phyloP scores from a whole-genome alignment of 2,888 invertebrate genomes.

The Lasiommata megera region DNA sequence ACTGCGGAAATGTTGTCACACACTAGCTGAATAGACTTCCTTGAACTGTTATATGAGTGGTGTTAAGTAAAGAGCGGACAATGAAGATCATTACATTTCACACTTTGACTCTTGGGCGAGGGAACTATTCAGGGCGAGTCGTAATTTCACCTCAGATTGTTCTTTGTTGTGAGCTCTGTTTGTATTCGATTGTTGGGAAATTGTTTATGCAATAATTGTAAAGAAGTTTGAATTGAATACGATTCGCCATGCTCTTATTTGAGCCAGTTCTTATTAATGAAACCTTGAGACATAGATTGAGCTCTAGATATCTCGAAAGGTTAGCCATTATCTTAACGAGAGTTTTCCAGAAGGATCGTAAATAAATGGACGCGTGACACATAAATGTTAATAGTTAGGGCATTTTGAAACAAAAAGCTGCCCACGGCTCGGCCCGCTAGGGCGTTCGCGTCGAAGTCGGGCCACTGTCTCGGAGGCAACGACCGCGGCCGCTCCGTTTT shows the following conservation, averaged over 20 bases:
- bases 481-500: constrained; percentile 42
- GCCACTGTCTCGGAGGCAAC: constrained; percentile 18
- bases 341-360: background rate
- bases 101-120: background rate
- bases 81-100: background rate
- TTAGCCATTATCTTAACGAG: background rate
- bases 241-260: background rate
- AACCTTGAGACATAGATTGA: constrained; percentile 1
- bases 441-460: background rate
- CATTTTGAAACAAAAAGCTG: too few species aligned
- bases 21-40: background rate
- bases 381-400: too few species aligned
- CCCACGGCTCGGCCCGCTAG: too few species aligned
- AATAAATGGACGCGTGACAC: background rate
- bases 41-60: background rate
- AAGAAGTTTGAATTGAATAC: background rate
- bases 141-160: background rate
- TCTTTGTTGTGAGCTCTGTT: background rate
- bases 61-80: background rate
- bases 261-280: background rate
- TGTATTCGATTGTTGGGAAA: background rate
- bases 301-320: constrained; percentile 3
- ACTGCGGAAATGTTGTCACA: background rate
- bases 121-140: background rate
- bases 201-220: background rate